These are phyloP conservation scores for Ormyrus thymus DNA, from an alignment of 2,888 invertebrate genomes.

Conservation along the genomic window DNA sequence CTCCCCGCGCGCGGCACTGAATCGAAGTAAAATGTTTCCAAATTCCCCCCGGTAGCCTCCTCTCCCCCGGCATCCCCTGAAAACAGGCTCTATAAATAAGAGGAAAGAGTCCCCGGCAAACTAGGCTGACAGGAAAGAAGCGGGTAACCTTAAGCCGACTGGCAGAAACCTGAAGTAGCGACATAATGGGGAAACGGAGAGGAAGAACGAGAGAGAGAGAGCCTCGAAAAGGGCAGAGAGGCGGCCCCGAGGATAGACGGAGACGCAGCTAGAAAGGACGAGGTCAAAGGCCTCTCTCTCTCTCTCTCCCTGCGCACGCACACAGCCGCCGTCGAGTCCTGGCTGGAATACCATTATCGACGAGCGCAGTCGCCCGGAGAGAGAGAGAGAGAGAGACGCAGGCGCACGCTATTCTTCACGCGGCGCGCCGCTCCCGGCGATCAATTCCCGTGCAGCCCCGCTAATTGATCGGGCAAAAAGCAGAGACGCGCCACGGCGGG, in stretches of 20 bases:
- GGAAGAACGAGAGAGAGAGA: conserved; percentile 17
- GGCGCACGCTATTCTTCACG: conserved; percentile 25
- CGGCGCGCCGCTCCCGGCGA: not conserved
- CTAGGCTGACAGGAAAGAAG: too few relatives aligned
- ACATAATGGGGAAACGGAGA: not conserved
- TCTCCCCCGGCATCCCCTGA: too few relatives aligned
- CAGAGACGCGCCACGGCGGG: not conserved
- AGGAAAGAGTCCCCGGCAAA: too few relatives aligned
- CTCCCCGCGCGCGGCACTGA: not conserved
- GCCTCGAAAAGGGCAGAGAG: not conserved
- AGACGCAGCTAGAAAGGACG: conserved; percentile 55
- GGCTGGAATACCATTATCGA: conserved; percentile 55
- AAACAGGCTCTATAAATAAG: too few relatives aligned
- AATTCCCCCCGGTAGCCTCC: too few relatives aligned
- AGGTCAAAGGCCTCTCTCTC: conserved; percentile 70
- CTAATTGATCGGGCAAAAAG: not conserved
- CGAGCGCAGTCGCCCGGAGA: conserved; percentile 55
- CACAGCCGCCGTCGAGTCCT: too few relatives aligned
- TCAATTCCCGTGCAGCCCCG: not conserved
- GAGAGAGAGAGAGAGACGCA: conserved; percentile 20
- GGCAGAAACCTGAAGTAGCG: not conserved
- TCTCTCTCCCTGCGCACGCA: not conserved
- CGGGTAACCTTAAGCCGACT: too few relatives aligned
- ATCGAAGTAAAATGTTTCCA: too few relatives aligned
- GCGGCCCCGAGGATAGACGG: not conserved